Conservation (phyloP, 2,888 invertebrate genomes). For the Drosophila villosipedis region DNA sequence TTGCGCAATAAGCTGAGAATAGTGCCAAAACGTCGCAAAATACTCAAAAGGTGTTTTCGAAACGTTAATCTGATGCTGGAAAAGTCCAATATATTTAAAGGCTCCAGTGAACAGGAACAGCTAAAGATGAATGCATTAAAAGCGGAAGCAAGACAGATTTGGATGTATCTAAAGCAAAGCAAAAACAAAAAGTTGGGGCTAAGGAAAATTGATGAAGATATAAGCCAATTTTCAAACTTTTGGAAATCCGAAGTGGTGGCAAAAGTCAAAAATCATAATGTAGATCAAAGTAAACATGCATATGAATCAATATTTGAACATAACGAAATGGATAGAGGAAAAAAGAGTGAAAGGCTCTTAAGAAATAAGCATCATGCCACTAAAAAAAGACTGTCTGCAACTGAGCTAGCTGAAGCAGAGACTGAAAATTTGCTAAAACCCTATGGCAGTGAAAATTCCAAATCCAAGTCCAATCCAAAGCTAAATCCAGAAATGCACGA, state of each 20-base stretch:
- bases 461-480: background rate
- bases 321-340: background rate
- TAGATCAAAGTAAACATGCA: background rate
- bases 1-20: conserved; percentile 35
- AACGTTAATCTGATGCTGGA: conserved; percentile 1
- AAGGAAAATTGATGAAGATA: accelerated
- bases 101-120: background rate
- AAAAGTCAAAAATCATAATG: background rate
- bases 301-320: background rate
- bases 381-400: background rate
- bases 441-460: background rate
- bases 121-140: conserved; percentile 7
- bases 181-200: background rate
- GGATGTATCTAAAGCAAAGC: conserved; percentile 1
- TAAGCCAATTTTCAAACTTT: conserved; percentile 14
- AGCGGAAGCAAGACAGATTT: conserved; percentile 15
- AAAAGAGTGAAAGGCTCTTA: background rate
- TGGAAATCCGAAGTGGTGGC: conserved; percentile 34
- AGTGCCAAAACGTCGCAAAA: background rate
- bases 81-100: background rate
- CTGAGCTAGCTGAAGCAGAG: background rate
- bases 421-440: background rate
- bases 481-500: background rate
- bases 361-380: background rate
- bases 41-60: conserved; percentile 21